Base-by-base conservation (phyloP, 2,113 vertebrate genomes). In the Sphaerodactylus townsendi region DNA sequence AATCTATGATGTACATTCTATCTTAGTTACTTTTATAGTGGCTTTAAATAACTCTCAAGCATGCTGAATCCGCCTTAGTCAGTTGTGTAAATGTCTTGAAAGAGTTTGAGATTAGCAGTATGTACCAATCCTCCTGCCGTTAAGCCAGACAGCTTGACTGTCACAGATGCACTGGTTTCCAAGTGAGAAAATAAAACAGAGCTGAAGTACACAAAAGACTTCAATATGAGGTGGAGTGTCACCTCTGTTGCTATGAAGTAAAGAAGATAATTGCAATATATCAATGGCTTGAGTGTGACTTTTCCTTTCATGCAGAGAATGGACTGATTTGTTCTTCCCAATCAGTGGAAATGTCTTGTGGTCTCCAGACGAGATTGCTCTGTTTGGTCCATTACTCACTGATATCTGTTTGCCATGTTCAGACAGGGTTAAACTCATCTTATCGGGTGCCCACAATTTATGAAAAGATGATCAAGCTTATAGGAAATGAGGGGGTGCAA, bases 391-490 rank as follows among this genome's bases (percentile, higher is more conserved):
- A 88, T 95, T 93, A 90, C 88, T 91, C 88, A 85, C 88, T 85
- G 86, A 93, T 71, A 71, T 91, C 88, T 85, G 76, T 85, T 88
- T 84, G 66, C 85, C 87, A 72, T 81, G 30, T 91, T 90, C 81
- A 46, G 80, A 79, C 86, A 82, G 77, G 84, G 76, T 91, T 94
- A 92, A 94, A 93, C 90, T 92, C 72, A 69, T 89, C 73, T 92
- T 90, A 92, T 86, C 85, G 91, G 79, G 78, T 91, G 91, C 71
- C 89, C 81, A 84, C 77, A 90, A 85, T 84, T 93, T 92, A 93
- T 90, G 93, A 92, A 92, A 92, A 92, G 86, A 93, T 92, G 93
- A 94, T 91, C 89, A 87, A 90, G 89, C 85, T 91, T 79, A 87
- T 88, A 90, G 91, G 85, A 95, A 93, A 92, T 90, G 48, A 95